Conservation (phyloP, 1,140 invertebrate species). For the Eueides isabella region DNA sequence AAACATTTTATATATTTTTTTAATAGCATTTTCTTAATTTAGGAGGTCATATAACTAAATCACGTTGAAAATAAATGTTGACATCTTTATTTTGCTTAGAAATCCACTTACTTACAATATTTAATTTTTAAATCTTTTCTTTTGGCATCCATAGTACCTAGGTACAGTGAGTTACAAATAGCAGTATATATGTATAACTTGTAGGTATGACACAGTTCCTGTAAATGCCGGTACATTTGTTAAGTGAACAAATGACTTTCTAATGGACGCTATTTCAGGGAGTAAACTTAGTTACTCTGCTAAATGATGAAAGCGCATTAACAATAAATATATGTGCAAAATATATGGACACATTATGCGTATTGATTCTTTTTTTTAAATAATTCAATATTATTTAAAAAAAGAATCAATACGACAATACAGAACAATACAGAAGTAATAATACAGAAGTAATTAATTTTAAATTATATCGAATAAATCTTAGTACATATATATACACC, state of each 20-base stretch:
- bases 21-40: background rate
- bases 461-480: too few species aligned
- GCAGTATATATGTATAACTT: background rate
- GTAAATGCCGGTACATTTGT: constrained; percentile 19
- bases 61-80: too few species aligned
- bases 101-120: too few species aligned
- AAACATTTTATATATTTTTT: background rate
- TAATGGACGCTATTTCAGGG: constrained; percentile 22
- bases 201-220: constrained; percentile 9
- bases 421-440: too few species aligned
- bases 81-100: too few species aligned
- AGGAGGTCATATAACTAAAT: too few species aligned
- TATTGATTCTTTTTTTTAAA: background rate
- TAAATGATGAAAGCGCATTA: constrained; percentile 12
- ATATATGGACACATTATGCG: background rate
- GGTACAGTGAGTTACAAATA: background rate
- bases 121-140: too few species aligned
- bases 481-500: too few species aligned
- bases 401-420: too few species aligned
- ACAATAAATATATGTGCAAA: background rate
- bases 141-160: too few species aligned
- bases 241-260: constrained; percentile 19
- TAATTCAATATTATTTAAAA: too few species aligned
- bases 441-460: too few species aligned
- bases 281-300: constrained; percentile 22